These are phyloP conservation scores for Erinaceus europaeus DNA, from an alignment of 2,113 vertebrate genomes.

Conservation along the genomic window DNA sequence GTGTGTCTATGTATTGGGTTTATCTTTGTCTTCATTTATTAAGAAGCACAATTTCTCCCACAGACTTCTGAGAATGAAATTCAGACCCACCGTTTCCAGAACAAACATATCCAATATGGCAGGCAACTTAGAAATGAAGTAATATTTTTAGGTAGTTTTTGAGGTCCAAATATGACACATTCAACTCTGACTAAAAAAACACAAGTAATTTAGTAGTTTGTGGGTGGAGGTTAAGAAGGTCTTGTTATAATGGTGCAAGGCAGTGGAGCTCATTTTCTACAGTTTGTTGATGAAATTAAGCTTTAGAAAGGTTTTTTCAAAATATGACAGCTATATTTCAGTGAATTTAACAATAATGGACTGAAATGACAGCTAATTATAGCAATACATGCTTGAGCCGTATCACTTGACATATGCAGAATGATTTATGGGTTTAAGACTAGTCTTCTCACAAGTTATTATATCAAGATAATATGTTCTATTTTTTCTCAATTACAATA, in stretches of 20 bases:
- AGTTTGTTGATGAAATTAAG: constrained; percentile 21
- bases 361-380: constrained; percentile 61
- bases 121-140: constrained; percentile 2
- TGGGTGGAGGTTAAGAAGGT: background rate
- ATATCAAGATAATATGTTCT: constrained; percentile 10
- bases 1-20: background rate
- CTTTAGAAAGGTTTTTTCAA: background rate
- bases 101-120: background rate
- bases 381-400: constrained; percentile 31
- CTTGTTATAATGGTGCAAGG: background rate
- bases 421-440: constrained; percentile 24
- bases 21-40: background rate
- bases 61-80: background rate
- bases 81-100: background rate
- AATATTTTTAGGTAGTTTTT: constrained; percentile 33
- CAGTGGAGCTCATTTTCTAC: background rate
- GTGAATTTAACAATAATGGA: constrained; percentile 38
- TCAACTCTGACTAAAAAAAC: background rate
- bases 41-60: background rate
- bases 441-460: background rate
- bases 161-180: background rate
- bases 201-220: background rate
- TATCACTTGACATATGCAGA: background rate
- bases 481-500: constrained; percentile 56
- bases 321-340: constrained; percentile 48